These are phyloP conservation scores for Crotalus horridus DNA, from an alignment of 2,113 vertebrate genomes.

Conservation along the genomic window DNA sequence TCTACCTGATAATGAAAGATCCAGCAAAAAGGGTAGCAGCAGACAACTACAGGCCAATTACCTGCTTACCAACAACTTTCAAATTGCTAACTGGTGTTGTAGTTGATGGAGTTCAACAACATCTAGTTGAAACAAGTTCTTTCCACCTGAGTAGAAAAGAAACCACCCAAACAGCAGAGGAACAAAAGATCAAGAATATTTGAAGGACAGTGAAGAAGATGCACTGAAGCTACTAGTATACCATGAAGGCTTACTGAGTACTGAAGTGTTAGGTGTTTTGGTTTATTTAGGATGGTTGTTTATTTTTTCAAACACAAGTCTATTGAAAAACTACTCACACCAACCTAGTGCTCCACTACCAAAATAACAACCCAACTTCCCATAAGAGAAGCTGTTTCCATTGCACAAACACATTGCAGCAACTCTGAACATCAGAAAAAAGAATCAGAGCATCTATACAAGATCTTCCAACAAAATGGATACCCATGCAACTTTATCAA, in stretches of 20 bases:
- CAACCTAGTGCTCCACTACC: not conserved
- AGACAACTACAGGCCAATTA: no score
- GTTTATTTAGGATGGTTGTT: not conserved
- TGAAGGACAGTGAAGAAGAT: not conserved
- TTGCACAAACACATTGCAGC: not conserved
- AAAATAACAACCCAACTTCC: not conserved
- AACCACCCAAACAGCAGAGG: no score
- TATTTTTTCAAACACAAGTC: not conserved
- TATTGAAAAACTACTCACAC: not conserved
- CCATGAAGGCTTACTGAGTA: not conserved
- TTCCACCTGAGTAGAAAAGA: no score
- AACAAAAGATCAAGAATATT: not conserved
- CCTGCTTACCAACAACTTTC: no score
- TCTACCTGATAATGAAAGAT: no score
- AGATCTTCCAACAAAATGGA: not conserved
- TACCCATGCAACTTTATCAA: not conserved
- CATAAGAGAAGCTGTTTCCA: not conserved
- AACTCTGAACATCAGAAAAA: not conserved
- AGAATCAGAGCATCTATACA: not conserved
- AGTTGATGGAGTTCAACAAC: no score
- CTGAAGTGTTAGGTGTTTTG: not conserved
- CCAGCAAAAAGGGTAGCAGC: no score
- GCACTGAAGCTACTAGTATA: not conserved
- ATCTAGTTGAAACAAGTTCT: no score
- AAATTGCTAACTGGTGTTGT: no score